Evolutionary conservation across 2,888 invertebrate genomes (phyloP), one percentile per base, ranked within the genome.

Genomic region (Athalia cordata): DNA sequence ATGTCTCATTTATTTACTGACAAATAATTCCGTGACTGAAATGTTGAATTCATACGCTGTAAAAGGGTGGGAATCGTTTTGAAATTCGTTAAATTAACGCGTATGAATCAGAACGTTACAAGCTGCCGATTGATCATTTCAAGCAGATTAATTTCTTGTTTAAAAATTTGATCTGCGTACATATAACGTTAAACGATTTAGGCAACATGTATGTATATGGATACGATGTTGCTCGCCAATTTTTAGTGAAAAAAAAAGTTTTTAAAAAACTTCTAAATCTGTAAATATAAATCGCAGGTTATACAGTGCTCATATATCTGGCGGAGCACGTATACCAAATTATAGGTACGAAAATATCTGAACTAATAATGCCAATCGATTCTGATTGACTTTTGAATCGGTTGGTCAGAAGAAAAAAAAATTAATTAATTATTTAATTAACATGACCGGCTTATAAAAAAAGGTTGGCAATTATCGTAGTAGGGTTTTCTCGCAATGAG

Each of bases 231-330:
- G 66, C 49, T 45, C 13, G 15, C 47, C 49, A 66, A 66, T 66
- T 66, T 49, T 29, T 29, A n/a, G 66, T 66, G 47, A 13, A 6
- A 66, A 45, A 47, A 66, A 13, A 66, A 1, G 47, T 47, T 29
- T 66, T 29, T 4, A 29, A 29, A 29, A 66, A 47, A 49, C 13
- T 49, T n/a, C 47, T 7, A 49, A n/a, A 66, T 13, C 49, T 66
- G 66, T 66, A 66, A 66, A 66, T 66, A 52, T 52, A 52, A 11
- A 66, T 5, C 13, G 47, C 15, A 66, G 15, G 49, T 49, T 47
- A 13, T 13, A 49, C 47, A 49, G 15, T 47, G 49, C 66, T 66
- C 15, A 49, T 49, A n/a, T 66, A n/a, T 49, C 15, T 49, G 47
- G 4, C 49, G 47, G 49, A 49, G 43, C 45, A 64, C 29, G 29